phyloP scores from a whole-genome alignment of 2,888 invertebrate genomes.

The Amphipoea lucens region DNA sequence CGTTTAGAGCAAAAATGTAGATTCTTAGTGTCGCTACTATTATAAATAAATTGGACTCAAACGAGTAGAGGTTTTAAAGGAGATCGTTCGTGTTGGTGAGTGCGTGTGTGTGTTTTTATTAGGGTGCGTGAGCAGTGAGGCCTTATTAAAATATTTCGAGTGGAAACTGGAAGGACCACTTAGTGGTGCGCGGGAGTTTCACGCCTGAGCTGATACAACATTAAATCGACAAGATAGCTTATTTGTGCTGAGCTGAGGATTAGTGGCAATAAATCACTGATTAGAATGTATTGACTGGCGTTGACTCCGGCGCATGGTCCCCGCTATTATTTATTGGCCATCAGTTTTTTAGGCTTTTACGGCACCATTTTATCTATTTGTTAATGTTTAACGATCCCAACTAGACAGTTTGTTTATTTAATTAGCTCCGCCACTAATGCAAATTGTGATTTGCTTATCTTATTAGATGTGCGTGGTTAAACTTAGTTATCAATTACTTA shows the following conservation, averaged over 20 bases:
- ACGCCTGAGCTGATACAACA: constrained; percentile 90
- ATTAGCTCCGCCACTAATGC: constrained; percentile 78
- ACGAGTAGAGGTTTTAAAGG: constrained; percentile 80
- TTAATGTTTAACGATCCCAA: constrained; percentile 80
- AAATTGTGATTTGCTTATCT: constrained; percentile 77
- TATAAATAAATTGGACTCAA: constrained; percentile 87
- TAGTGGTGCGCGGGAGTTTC: constrained; percentile 90
- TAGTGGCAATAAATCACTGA: constrained; percentile 90
- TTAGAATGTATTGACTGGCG: constrained; percentile 90
- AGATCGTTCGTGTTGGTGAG: constrained; percentile 79
- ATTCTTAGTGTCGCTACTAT: constrained; percentile 90
- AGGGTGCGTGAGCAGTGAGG: constrained; percentile 90
- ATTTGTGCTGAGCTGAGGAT: constrained; percentile 90
- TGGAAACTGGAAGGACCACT: constrained; percentile 91
- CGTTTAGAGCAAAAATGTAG: constrained; percentile 91
- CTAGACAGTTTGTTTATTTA: constrained; percentile 81
- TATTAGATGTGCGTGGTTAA: constrained; percentile 69
- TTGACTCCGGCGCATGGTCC: constrained; percentile 85
- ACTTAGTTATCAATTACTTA: constrained; percentile 74
- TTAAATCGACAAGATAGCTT: constrained; percentile 91
- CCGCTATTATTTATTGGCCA: constrained; percentile 84
- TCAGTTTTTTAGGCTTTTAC: constrained; percentile 85
- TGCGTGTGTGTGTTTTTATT: constrained; percentile 88
- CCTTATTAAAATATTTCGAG: constrained; percentile 91
- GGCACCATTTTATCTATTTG: constrained; percentile 83